Evolutionary conservation across 2,888 invertebrate species (phyloP).

Genomic region (Nomada hirtipes): DNA sequence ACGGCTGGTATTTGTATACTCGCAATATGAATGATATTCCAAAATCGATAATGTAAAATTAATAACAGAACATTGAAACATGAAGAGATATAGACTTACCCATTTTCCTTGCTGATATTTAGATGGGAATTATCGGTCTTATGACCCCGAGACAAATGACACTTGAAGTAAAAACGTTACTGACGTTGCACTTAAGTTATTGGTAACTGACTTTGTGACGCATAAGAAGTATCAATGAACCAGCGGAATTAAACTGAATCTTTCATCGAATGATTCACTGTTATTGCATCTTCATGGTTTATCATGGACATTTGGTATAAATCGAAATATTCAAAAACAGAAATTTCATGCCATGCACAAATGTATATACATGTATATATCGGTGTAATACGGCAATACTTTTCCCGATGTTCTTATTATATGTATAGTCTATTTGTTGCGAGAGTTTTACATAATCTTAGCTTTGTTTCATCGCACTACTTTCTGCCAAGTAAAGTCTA

Average conservation of each 20-base stretch:
- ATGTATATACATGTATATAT: neutral
- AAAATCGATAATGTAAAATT: neutral
- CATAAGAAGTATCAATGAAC: constrained; percentile 28
- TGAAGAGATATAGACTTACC: constrained; percentile 38
- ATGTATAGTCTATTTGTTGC: neutral
- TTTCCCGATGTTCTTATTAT: constrained; percentile 5
- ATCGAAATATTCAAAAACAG: constrained; percentile 31
- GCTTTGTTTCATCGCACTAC: constrained; percentile 24
- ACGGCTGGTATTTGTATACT: neutral
- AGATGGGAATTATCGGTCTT: constrained; percentile 18
- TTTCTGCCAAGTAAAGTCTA: constrained; percentile 39
- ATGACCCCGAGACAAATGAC: constrained; percentile 42
- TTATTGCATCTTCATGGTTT: constrained; percentile 16
- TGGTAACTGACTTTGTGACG: constrained; percentile 45
- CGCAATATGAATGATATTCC: neutral
- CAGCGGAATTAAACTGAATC: constrained; percentile 34
- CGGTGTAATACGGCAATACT: neutral
- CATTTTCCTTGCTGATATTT: constrained; percentile 38
- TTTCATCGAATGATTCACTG: constrained; percentile 21
- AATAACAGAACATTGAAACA: neutral
- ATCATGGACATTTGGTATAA: constrained; percentile 32
- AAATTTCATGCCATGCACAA: constrained; percentile 34
- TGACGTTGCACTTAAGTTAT: constrained; percentile 31
- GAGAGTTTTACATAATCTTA: constrained; percentile 44
- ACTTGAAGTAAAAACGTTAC: constrained; percentile 35